Percentiles rank a stretch among this genome's conserved stretches.
Evolutionary conservation across 2,888 invertebrate genomes (phyloP).

Genomic region (Baronia brevicornis): DNA sequence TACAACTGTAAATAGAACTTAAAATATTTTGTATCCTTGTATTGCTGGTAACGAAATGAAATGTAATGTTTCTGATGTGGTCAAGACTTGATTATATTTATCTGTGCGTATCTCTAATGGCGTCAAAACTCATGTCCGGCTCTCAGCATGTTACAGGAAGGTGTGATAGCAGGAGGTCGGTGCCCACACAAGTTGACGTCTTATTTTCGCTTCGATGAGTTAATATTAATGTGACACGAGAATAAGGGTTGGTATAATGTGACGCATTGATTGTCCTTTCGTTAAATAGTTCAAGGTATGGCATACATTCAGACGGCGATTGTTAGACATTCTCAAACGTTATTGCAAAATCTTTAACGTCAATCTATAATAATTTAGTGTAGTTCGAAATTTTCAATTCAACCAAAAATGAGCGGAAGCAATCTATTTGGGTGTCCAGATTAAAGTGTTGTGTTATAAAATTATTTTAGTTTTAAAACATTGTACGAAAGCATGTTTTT

Average conservation of each 20-base stretch:
- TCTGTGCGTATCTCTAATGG: constrained; percentile 60
- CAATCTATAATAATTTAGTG: too few species aligned
- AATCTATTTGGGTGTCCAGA: too few species aligned
- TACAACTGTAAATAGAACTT: constrained; percentile 17
- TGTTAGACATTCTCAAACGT: too few species aligned
- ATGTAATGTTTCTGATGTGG: constrained; percentile 41
- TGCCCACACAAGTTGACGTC: constrained; percentile 66
- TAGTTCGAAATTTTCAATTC: too few species aligned
- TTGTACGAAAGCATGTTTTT: too few species aligned
- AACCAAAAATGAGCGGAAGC: too few species aligned
- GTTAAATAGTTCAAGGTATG: too few species aligned
- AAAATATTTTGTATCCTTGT: constrained; percentile 15
- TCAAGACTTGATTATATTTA: constrained; percentile 67
- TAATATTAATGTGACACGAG: constrained; percentile 49
- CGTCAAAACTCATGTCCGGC: constrained; percentile 69
- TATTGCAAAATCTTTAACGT: too few species aligned
- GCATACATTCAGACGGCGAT: too few species aligned
- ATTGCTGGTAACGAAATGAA: constrained; percentile 9
- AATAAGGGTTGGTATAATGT: too few species aligned
- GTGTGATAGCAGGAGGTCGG: constrained; percentile 48
- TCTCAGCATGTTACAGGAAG: constrained; percentile 70
- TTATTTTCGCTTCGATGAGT: constrained; percentile 47
- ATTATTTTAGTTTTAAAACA: too few species aligned
- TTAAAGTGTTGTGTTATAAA: too few species aligned
- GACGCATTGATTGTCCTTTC: constrained; percentile 29